Conservation (phyloP, 2,113 vertebrate species). For the Orthonyx spaldingii region DNA sequence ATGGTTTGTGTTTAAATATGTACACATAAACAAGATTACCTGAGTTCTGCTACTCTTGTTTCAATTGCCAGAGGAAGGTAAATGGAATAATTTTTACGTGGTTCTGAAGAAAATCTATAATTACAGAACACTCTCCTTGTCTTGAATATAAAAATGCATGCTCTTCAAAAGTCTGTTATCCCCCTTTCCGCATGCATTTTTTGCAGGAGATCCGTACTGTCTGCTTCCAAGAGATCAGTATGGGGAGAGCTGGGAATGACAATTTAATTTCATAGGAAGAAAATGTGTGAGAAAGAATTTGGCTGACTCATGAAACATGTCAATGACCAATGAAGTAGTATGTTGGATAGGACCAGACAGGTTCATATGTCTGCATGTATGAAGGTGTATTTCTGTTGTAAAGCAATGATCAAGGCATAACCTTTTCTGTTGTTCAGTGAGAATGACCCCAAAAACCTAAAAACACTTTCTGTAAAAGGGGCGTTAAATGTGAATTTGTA, state of each 20-base stretch:
- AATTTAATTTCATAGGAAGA: background rate
- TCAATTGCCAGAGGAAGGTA: background rate
- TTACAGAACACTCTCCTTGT: background rate
- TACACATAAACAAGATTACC: background rate
- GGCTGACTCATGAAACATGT: background rate
- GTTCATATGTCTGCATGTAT: background rate
- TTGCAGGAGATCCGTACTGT: background rate
- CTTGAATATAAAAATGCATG: background rate
- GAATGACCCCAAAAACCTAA: background rate
- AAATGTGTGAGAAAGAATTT: background rate
- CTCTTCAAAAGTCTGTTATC: background rate
- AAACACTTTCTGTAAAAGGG: background rate
- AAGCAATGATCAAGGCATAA: background rate
- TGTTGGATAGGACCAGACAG: background rate
- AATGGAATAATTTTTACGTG: background rate
- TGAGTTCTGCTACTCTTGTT: background rate
- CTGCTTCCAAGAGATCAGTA: background rate
- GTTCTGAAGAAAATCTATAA: background rate
- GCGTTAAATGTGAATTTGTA: rapidly evolving
- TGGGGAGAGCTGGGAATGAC: rapidly evolving
- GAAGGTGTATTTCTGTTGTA: too few relatives aligned
- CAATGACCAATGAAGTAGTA: background rate
- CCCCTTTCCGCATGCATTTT: background rate
- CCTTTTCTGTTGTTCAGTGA: background rate
- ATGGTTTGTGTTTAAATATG: background rate